These are phyloP conservation scores for Cremastobaeus sp. DNA, from an alignment of 2,888 invertebrate genomes.

Conservation along the genomic window DNA sequence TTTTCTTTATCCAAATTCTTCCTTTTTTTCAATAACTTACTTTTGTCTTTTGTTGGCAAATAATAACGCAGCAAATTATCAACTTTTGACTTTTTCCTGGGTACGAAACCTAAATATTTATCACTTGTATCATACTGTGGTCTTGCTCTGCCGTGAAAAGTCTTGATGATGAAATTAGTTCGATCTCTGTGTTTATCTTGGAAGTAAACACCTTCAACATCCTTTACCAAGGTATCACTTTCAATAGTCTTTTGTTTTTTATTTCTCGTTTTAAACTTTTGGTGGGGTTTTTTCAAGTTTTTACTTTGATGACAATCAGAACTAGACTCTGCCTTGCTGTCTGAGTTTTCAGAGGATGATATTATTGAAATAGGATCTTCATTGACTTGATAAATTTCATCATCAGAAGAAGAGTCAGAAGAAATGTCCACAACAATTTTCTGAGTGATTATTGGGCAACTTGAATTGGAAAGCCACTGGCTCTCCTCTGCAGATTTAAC, in stretches of 20 bases:
- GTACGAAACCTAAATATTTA: conserved; percentile 64
- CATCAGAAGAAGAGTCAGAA: conserved; percentile 67
- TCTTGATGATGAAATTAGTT: conserved; percentile 81
- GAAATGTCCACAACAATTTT: conserved; percentile 58
- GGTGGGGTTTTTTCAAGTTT: conserved; percentile 59
- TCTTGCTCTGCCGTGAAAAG: conserved; percentile 83
- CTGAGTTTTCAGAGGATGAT: too few relatives aligned
- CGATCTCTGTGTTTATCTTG: conserved; percentile 82
- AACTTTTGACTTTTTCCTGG: conserved; percentile 61
- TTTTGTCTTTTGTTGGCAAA: conserved; percentile 63
- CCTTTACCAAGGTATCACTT: conserved; percentile 60
- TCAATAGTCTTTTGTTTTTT: conserved; percentile 48
- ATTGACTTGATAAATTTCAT: conserved; percentile 49
- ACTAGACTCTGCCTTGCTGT: too few relatives aligned
- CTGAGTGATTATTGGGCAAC: conserved; percentile 69
- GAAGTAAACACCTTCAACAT: conserved; percentile 79
- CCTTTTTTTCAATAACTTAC: conserved; percentile 65
- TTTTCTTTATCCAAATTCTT: conserved; percentile 21
- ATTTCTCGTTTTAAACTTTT: conserved; percentile 68
- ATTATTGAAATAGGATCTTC: too few relatives aligned
- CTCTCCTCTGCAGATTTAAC: conserved; percentile 49
- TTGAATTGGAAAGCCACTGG: conserved; percentile 76
- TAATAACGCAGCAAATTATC: conserved; percentile 65
- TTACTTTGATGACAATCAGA: too few relatives aligned
- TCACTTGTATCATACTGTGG: conserved; percentile 79